phyloP scores from a whole-genome alignment of 2,888 invertebrate genomes.

The Metallyticus violacea region DNA sequence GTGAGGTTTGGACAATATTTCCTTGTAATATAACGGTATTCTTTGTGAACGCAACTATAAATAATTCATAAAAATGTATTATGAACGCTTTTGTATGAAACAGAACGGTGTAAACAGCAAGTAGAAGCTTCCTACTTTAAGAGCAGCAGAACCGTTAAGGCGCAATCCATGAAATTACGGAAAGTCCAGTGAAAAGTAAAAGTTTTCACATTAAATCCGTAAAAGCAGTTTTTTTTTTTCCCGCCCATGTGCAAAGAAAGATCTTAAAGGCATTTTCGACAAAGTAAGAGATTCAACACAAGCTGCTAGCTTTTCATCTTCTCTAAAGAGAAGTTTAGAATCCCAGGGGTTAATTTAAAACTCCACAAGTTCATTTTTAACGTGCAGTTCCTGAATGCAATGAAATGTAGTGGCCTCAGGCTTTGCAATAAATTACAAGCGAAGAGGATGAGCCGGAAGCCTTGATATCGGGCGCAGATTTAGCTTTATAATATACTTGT shows the following conservation, averaged over 20 bases:
- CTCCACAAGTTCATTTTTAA: constrained; percentile 5
- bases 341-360: constrained; percentile 5
- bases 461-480: background rate
- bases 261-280: background rate
- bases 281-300: background rate
- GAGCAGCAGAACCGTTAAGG: too few relatives aligned
- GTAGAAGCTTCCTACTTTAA: too few relatives aligned
- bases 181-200: background rate
- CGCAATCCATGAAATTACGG: background rate
- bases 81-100: too few relatives aligned
- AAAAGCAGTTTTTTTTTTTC: background rate
- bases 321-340: background rate
- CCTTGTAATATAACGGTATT: too few relatives aligned
- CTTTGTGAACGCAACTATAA: too few relatives aligned
- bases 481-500: background rate
- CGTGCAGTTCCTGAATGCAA: background rate
- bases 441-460: background rate
- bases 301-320: background rate
- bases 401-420: background rate
- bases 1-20: too few relatives aligned
- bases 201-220: background rate
- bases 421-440: background rate
- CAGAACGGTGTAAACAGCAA: too few relatives aligned
- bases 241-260: background rate
- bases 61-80: too few relatives aligned